These are phyloP conservation scores for Hapalemur alaotrensis DNA, from an alignment of 2,797 vertebrate species.

Conservation along the genomic window DNA sequence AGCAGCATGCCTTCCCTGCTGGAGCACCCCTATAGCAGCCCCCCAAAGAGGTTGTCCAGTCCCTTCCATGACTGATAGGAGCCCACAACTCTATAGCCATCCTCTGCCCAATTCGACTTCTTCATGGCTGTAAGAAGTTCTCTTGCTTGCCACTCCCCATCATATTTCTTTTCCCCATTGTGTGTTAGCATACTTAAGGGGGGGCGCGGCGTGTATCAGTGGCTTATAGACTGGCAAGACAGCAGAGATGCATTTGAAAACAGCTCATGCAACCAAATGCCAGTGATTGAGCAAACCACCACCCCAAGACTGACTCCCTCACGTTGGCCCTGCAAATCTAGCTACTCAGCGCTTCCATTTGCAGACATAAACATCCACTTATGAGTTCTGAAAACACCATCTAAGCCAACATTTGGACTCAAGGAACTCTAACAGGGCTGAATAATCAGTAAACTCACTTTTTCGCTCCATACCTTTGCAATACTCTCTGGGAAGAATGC, in stretches of 20 bases:
- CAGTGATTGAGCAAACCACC: not conserved
- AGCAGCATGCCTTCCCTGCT: not conserved
- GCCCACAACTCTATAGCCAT: not conserved
- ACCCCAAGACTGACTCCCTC: not conserved
- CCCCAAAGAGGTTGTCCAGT: not conserved
- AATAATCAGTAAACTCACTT: conserved; percentile 32
- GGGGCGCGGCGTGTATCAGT: conserved; percentile 53
- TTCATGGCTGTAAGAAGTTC: conserved; percentile 79
- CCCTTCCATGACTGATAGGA: not conserved
- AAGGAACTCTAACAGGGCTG: conserved; percentile 9
- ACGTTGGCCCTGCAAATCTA: not conserved
- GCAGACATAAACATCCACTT: conserved; percentile 57
- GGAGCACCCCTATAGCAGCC: not conserved
- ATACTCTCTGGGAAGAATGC: conserved; percentile 8
- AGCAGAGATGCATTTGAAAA: conserved; percentile 30
- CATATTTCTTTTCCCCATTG: conserved; percentile 80
- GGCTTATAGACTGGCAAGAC: not conserved
- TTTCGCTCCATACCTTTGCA: conserved; percentile 18
- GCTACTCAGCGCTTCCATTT: conserved; percentile 18
- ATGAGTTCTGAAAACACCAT: conserved; percentile 43
- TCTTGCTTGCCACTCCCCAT: conserved; percentile 72
- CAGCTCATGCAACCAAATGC: conserved; percentile 5
- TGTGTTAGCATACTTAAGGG: conserved; percentile 75
- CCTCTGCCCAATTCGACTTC: conserved; percentile 80
- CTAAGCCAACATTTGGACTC: conserved; percentile 34